These are phyloP conservation scores for Tribolium castaneum DNA, from an alignment of 1,140 invertebrate species.

Conservation along the genomic window DNA sequence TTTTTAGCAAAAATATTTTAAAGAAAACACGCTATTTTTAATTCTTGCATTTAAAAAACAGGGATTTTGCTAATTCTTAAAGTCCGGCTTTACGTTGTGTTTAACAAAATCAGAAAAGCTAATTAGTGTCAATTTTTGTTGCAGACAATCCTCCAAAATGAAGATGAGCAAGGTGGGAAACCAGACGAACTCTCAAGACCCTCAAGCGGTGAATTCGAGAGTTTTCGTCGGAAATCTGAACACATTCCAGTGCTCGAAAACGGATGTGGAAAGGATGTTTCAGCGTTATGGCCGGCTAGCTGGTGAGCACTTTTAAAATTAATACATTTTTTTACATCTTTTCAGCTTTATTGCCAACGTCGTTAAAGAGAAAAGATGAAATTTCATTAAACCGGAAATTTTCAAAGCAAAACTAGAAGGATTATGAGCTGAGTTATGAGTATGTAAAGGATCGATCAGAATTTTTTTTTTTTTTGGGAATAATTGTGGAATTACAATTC, in stretches of 20 bases:
- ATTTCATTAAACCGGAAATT: conserved; percentile 1
- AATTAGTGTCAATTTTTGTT: conserved; percentile 44
- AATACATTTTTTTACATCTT: conserved; percentile 16
- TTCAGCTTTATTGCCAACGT: background rate
- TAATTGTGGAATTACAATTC: background rate
- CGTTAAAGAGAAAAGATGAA: conserved; percentile 3
- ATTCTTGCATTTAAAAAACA: no score
- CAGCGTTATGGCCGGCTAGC: conserved; percentile 85
- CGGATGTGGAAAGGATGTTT: conserved; percentile 89
- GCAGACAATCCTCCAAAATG: conserved; percentile 65
- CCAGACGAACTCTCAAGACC: conserved; percentile 89
- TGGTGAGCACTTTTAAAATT: conserved; percentile 67
- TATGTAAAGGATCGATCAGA: no score
- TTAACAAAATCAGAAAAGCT: no score
- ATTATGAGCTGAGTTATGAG: no score
- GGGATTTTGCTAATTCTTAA: no score
- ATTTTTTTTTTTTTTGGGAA: no score
- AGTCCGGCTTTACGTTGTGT: no score
- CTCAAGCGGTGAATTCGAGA: conserved; percentile 86
- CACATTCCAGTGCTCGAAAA: conserved; percentile 89
- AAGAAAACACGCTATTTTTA: no score
- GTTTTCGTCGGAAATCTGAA: conserved; percentile 92
- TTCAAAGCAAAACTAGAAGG: background rate
- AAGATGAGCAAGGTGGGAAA: conserved; percentile 89
- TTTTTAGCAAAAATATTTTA: no score